phyloP scores from a whole-genome alignment of 2,888 invertebrate species.

The Ischnura elegans region DNA sequence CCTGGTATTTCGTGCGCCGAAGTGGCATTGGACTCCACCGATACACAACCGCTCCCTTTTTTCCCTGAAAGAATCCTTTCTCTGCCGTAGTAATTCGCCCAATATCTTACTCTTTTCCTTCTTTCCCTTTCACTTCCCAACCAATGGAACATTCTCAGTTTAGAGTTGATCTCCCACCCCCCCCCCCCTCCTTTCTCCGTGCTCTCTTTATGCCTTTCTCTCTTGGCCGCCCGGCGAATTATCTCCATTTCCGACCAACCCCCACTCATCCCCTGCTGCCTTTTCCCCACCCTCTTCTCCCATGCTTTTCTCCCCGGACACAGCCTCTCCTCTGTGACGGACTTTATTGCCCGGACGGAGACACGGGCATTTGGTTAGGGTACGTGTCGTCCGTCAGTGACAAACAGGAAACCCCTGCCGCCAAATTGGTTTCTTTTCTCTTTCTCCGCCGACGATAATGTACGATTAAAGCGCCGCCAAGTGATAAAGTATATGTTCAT shows the following conservation, averaged over 20 bases:
- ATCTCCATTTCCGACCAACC: not conserved
- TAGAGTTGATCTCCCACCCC: not conserved
- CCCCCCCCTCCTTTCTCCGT: not conserved
- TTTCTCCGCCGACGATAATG: not conserved
- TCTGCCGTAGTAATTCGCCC: too few relatives aligned
- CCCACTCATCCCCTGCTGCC: not conserved
- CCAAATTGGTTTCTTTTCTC: not conserved
- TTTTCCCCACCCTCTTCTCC: not conserved
- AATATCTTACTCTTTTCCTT: not conserved
- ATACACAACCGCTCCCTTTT: too few relatives aligned
- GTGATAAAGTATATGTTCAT: too few relatives aligned
- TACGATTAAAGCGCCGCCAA: not conserved
- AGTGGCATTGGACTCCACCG: too few relatives aligned
- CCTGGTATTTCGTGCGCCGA: too few relatives aligned
- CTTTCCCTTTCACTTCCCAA: not conserved
- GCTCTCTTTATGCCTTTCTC: not conserved
- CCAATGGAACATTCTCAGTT: not conserved
- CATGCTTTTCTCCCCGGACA: not conserved
- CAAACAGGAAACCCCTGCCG: not conserved
- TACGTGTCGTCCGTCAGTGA: conserved; percentile 6
- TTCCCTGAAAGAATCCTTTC: too few relatives aligned
- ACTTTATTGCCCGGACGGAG: conserved; percentile 42
- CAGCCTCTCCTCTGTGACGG: not conserved
- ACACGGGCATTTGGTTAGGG: conserved; percentile 40
- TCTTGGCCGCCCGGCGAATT: not conserved